Base-by-base conservation (phyloP, 2,888 invertebrate genomes). In the Ormyrus rosae region DNA sequence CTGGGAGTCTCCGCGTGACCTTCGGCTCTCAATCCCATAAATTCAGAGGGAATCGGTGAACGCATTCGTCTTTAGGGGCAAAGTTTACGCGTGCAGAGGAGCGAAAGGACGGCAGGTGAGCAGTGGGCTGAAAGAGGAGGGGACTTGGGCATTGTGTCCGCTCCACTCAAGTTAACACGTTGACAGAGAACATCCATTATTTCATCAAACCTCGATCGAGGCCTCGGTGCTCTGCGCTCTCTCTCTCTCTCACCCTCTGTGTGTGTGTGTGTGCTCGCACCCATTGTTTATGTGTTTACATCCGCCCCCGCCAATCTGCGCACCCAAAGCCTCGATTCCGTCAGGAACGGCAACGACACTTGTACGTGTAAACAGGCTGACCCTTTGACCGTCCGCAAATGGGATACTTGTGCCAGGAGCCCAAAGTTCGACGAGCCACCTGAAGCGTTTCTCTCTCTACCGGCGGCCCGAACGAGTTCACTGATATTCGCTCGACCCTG, bases 181-280 rank as follows among this genome's bases (percentile, higher is more conserved):
- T 86, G 87, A 90, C 90, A 89, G 86, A 85, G 89, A 88, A 89
- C 83, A 88, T 90, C 90, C 90, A 90, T 89, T 90, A 90, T 89
- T 88, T 88, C 89, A 87, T 89, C 89, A 89, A 89, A 89, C 88
- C 84, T 82, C 19, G 46, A 19, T 11, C 45, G 10, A 34, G 46
- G 19, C 19, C 19, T 19, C 19, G 19, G 19, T 19, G 19, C 19
- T 19, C 19, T 19, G 19, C 19, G 19, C 19, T 10, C 6, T 51
- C 61, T 19, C 19, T 19, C 19, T 19, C 19, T 19, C 19, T 19
- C 19, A 1, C 19, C 1, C 19, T 19, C 19, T 19, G 1, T 56
- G 81, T 86, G 85, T 86, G 6, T 53, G 19, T 11, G 9, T 48
- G 11, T 58, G n/a, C 48, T 5, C 3, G 34, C 48, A 5, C 9